Evolutionary conservation across 2,113 vertebrate species (phyloP), one percentile per base, ranked within the genome.

Genomic region (Cavia porcellus): DNA sequence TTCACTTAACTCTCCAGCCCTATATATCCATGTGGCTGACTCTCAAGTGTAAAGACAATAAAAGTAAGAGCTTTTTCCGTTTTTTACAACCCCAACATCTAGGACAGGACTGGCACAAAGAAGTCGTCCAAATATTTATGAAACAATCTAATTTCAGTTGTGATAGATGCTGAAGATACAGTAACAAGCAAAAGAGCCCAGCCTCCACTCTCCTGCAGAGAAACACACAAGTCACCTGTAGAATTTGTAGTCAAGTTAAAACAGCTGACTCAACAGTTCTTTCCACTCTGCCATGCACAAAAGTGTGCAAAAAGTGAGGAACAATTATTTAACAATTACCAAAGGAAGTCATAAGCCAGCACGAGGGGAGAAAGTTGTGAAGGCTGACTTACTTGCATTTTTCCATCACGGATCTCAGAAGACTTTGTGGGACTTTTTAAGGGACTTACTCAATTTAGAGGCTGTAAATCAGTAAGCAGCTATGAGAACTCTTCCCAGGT

Each of bases 181-280:
- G 28, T 17, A 59, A 85, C n/a, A 62, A 83, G 68, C 4, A 14
- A 83, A 35, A 47, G 10, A 64, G 8, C 0, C 5, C 17, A 47
- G 35, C 12, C 38, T 32, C 59, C 86, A n/a, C 9, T 22, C 17
- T 25, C 12, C 47, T 47, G 2, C 0, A 19, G 1, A 17, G 70
- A 84, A 79, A 47, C 6, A 84, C n/a, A 70, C 0, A 0, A 68
- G 25, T 0, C 30, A 52, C 1, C 28, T 14, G 5, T 1, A 20
- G 28, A 28, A 47, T 80, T 11, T 45, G n/a, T 35, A 38, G 2
- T 38, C 30, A 81, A 47, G 2, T 64, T 87, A 17, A 3, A 22
- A 30, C 57, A 61, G 86, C 47, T 52, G 50, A 57, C 28, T 13
- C 61, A 32, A 7, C 4, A 28, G 25, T 25, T 61, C 70, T 90